Evolutionary conservation across 2,797 vertebrate species (phyloP), one percentile per base, ranked within the genome.

Genomic region (Notolabrus celidotus): DNA sequence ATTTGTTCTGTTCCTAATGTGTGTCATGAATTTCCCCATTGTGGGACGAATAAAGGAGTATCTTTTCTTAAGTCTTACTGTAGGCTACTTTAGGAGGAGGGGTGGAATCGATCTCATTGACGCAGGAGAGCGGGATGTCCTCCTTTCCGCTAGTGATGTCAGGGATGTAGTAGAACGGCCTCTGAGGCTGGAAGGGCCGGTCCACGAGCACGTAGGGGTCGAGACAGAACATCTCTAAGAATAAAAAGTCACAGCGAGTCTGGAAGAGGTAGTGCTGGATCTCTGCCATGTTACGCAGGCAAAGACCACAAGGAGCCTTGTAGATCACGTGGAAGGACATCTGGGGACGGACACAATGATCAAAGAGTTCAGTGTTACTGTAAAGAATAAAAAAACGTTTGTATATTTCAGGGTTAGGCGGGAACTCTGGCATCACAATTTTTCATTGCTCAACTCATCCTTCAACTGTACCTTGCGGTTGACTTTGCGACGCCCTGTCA

Each of bases 311-410:
- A 0, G 98, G 98, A 0, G 96, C 96, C 71, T 98, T 99, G 91
- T 99, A 99, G 86, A 99, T 95, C 31, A 99, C 97, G 0, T 99
- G 97, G 89, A 99, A 99, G 4, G 96, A 97, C 95, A 98, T 97
- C 94, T 95, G 80, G 53, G 33, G 41, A 42, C 15, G 52, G 47
- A 74, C 19, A 72, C 6, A 51, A 46, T 39, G 20, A 16, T 19
- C 50, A n/a, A 17, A 41, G 11, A 34, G 16, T 31, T 71, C 7
- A 31, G 41, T 33, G 43, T 29, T 7, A 68, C 3, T 3, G 20
- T n/a, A n/a, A 22, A 4, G 3, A 15, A 0, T 47, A 45, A n/a
- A 2, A 38, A 60, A 54, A 1, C 3, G 2, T 17, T 0, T 1
- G n/a, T 22, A 10, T 10, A 33, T 45, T 14, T 58, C 9, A 39